Evolutionary conservation across 2,113 vertebrate genomes (phyloP).

Genomic region (Crotalus helleri): DNA sequence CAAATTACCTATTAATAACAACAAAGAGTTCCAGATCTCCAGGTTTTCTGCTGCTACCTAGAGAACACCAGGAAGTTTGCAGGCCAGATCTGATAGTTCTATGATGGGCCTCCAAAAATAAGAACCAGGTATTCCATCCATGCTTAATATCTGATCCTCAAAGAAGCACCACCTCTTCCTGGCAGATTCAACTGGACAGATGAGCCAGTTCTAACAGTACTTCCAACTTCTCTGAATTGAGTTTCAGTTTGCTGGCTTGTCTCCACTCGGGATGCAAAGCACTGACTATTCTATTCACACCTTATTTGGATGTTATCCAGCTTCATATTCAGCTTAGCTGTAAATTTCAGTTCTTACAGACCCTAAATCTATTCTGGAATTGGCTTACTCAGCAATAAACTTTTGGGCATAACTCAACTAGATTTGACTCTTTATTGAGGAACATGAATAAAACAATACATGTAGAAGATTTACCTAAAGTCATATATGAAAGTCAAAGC

Average conservation of each 20-base stretch:
- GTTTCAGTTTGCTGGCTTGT: neutral
- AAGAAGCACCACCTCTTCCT: neutral
- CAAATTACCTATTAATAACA: neutral
- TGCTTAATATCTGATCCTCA: neutral
- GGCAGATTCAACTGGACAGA: neutral
- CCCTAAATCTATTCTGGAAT: neutral
- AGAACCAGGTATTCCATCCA: neutral
- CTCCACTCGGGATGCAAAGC: neutral
- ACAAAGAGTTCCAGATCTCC: neutral
- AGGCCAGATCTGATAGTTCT: neutral
- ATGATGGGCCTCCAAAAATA: neutral
- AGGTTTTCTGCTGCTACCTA: neutral
- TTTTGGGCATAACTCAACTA: neutral
- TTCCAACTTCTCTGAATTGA: neutral
- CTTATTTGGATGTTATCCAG: neutral
- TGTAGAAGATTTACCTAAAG: neutral
- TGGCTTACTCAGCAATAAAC: neutral
- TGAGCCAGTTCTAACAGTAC: neutral
- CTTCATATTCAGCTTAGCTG: neutral
- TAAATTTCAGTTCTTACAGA: neutral
- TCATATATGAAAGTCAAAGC: neutral
- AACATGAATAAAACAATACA: neutral
- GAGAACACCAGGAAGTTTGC: neutral
- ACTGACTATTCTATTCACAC: neutral
- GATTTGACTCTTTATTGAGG: neutral